These are phyloP conservation scores for Plectropomus leopardus DNA, from an alignment of 2,113 vertebrate genomes.

Conservation along the genomic window DNA sequence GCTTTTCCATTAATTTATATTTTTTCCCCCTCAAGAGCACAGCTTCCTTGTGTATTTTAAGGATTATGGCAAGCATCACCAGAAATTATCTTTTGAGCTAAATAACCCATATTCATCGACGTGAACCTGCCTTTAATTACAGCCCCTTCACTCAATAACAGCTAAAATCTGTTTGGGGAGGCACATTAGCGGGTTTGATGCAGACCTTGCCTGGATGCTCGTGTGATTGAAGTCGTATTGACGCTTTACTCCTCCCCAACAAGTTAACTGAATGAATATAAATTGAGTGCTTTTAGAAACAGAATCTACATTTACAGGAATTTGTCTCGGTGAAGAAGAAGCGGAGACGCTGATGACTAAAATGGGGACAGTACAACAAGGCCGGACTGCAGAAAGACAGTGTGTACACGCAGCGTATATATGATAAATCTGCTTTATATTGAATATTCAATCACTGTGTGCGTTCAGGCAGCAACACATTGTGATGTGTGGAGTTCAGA, in stretches of 20 bases:
- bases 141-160: conserved; percentile 70
- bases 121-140: conserved; percentile 81
- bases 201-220: conserved; percentile 56
- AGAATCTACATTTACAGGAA: conserved; percentile 37
- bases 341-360: neutral
- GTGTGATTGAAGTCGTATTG: conserved; percentile 64
- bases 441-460: conserved; percentile 51
- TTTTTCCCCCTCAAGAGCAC: conserved; percentile 57
- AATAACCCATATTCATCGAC: conserved; percentile 78
- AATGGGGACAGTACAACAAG: conserved; percentile 21
- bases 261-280: conserved; percentile 64
- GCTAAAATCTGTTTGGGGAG: conserved; percentile 55
- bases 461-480: conserved; percentile 33
- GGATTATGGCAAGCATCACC: conserved; percentile 81
- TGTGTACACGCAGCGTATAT: neutral
- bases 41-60: conserved; percentile 72
- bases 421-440: conserved; percentile 24
- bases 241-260: conserved; percentile 58
- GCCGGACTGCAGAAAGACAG: neutral
- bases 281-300: conserved; percentile 64
- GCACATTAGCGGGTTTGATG: conserved; percentile 64
- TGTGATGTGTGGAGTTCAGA: neutral
- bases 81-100: conserved; percentile 79
- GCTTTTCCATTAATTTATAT: conserved; percentile 73
- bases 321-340: conserved; percentile 35